phyloP scores from a whole-genome alignment of 2,113 vertebrate species.

The Perca flavescens region DNA sequence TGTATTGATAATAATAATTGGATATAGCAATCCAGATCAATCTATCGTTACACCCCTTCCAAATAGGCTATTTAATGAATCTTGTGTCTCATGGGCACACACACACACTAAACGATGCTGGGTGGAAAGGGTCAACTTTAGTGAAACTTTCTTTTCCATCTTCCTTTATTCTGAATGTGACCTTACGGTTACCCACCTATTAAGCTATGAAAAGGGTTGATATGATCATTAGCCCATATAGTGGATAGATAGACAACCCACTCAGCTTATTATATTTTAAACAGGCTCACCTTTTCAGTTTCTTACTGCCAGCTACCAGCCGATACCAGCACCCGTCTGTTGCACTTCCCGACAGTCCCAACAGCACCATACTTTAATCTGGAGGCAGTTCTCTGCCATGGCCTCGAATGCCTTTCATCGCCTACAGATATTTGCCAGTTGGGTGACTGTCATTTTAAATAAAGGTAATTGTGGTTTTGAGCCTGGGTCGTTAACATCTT shows the following conservation, averaged over 20 bases:
- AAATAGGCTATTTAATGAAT: too few species aligned
- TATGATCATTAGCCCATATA: neutral
- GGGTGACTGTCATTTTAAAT: constrained; percentile 45
- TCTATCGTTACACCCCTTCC: too few species aligned
- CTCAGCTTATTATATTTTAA: constrained; percentile 48
- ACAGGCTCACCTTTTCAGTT: constrained; percentile 32
- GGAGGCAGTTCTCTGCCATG: neutral
- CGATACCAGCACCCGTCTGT: neutral
- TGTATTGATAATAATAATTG: too few species aligned
- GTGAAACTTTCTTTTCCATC: too few species aligned
- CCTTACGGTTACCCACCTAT: neutral
- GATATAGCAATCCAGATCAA: too few species aligned
- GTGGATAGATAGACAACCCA: neutral
- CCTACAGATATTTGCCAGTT: constrained; percentile 41
- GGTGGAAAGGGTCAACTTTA: too few species aligned
- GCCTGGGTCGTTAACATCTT: constrained; percentile 48
- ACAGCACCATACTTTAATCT: constrained; percentile 4
- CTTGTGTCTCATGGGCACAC: too few species aligned
- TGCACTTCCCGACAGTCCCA: neutral
- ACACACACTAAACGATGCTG: too few species aligned
- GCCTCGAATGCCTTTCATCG: constrained; percentile 26
- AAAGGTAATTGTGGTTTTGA: constrained; percentile 57
- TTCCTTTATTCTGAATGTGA: neutral
- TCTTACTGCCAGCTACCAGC: neutral
- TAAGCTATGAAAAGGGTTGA: neutral